Evolutionary conservation across 2,797 vertebrate genomes (phyloP), one percentile per base, ranked within the genome.

Genomic region (Myotis pilosus): DNA sequence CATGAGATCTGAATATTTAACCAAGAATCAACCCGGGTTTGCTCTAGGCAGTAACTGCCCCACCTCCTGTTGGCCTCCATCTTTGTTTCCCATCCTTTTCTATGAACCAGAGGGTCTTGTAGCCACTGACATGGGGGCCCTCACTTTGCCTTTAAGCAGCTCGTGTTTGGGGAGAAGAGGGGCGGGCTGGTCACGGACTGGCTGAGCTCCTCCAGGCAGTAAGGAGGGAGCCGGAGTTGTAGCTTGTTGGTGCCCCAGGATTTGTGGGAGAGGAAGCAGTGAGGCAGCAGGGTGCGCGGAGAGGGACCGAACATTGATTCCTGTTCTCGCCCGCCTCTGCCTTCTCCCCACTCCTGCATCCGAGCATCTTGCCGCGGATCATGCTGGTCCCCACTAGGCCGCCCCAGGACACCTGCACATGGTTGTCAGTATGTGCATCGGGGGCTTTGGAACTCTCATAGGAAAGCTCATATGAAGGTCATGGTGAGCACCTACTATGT

Each of bases 301-400:
- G 12, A 23, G 38, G 20, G 28, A 33, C 20, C 6, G 0, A 1
- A 41, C n/a, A 1, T 0, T 2, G 12, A 11, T 1, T 5, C 25
- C 11, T 3, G 20, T 11, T 62, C 51, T 49, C 69, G n/a, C 38
- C 7, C 13, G 0, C 36, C 8, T 53, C 57, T 41, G 0, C 10
- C 68, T 3, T 19, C 8, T 23, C 23, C 66, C 30, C 15, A 13
- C 28, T 11, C 10, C 15, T n/a, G 23, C 47, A 20, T 2, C n/a
- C 30, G 28, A 4, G 13, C 1, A 1, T 25, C 51, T 2, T 5
- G 41, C 12, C 4, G 74, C 57, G 15, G 4, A 23, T 30, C 30
- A 0, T 8, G 10, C 72, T 15, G 2, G 15, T 30, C 20, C 1
- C 60, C 5, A 0, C 8, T 4, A 3, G 22, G 16, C 3, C 1